Conservation (phyloP, 2,797 vertebrate species). For the Scyliorhinus canicula region DNA sequence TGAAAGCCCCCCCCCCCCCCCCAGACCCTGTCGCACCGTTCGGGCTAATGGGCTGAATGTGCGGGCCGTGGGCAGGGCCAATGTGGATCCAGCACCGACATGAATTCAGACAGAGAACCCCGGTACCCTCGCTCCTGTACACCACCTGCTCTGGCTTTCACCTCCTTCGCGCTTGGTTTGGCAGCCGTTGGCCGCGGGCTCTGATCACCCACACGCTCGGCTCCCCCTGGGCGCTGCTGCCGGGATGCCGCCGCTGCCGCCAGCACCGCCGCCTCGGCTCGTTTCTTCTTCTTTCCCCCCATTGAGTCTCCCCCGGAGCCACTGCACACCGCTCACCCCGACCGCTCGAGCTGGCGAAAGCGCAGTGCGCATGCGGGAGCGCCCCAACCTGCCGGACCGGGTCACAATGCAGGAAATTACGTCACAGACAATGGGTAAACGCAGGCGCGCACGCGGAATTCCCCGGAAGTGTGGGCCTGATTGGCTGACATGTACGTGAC, state of each 20-base stretch:
- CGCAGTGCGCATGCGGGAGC: not conserved
- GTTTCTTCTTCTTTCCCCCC: slow-evolving; percentile 66
- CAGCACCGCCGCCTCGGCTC: not conserved
- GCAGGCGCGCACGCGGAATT: not conserved
- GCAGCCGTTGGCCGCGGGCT: slow-evolving; percentile 45
- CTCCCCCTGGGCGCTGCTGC: slow-evolving; percentile 41
- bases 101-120: too few relatives aligned
- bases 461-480: not conserved
- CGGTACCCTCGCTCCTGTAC: not conserved
- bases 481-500: not conserved
- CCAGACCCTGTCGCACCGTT: too few relatives aligned
- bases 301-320: not conserved
- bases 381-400: not conserved
- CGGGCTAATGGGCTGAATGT: not conserved
- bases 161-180: slow-evolving; percentile 56
- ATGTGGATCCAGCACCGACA: too few relatives aligned
- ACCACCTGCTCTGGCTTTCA: slow-evolving; percentile 54
- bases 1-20: too few relatives aligned
- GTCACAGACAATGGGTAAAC: not conserved
- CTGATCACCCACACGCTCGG: slow-evolving; percentile 41
- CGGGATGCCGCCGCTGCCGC: not conserved
- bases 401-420: not conserved
- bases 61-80: too few relatives aligned
- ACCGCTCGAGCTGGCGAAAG: not conserved
- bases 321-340: rapidly evolving